A percentile compares a stretch with the other conserved stretches of the same genome.
Evolutionary conservation across 2,888 invertebrate genomes (phyloP).

Genomic region (Eupithecia inturbata): DNA sequence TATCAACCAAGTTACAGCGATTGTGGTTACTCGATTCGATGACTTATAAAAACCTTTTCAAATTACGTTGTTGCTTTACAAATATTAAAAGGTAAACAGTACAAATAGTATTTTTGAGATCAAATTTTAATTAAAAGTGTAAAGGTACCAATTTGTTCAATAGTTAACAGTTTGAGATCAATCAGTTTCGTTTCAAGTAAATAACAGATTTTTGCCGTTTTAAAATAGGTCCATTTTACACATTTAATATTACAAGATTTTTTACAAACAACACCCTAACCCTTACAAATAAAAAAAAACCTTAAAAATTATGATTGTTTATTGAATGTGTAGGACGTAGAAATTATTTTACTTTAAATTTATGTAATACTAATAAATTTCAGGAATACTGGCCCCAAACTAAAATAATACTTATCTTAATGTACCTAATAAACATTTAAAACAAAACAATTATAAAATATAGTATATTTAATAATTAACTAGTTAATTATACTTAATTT

Average conservation of each 20-base stretch:
- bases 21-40: not conserved
- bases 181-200: slow-evolving; percentile 35
- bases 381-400: slow-evolving; percentile 73
- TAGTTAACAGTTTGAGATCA: slow-evolving; percentile 65
- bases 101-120: slow-evolving; percentile 53
- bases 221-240: not conserved
- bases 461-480: slow-evolving; percentile 29
- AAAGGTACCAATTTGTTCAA: slow-evolving; percentile 61
- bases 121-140: slow-evolving; percentile 49
- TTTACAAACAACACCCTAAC: not conserved
- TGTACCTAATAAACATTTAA: slow-evolving; percentile 64
- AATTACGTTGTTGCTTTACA: not conserved
- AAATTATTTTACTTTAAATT: not conserved
- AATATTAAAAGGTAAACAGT: not conserved
- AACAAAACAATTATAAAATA: slow-evolving; percentile 63
- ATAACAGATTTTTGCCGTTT: not conserved
- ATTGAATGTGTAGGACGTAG: not conserved
- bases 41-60: not conserved
- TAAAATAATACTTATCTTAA: slow-evolving; percentile 41
- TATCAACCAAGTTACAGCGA: not conserved
- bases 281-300: not conserved
- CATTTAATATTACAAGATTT: not conserved
- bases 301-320: not conserved
- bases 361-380: slow-evolving; percentile 53
- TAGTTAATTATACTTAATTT: not conserved